Evolutionary conservation across 2,888 invertebrate species (phyloP).

Genomic region (Acanthococcus lagerstroemiae): DNA sequence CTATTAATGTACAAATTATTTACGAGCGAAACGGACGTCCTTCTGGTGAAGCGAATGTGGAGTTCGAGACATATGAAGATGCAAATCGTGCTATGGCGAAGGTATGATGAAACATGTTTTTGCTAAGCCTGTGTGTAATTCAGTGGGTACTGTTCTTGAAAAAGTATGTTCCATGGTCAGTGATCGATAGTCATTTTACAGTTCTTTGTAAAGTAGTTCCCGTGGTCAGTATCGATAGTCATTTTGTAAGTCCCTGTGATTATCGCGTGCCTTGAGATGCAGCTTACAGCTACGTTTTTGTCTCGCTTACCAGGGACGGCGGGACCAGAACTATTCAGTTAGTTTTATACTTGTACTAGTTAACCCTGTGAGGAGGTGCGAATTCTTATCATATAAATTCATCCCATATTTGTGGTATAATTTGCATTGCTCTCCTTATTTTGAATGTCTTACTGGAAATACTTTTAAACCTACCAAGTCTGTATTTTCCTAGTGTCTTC

Average conservation of each 20-base stretch:
- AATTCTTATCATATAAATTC: too few relatives aligned
- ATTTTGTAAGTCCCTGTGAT: not conserved
- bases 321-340: too few relatives aligned
- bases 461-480: too few relatives aligned
- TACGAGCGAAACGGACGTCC: constrained; percentile 80
- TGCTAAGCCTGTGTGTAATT: not conserved
- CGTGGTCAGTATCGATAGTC: not conserved
- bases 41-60: constrained; percentile 91
- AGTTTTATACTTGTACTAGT: too few relatives aligned
- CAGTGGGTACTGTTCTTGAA: not conserved
- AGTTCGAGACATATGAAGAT: constrained; percentile 83
- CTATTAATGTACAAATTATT: constrained; percentile 71
- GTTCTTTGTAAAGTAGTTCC: not conserved
- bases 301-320: too few relatives aligned
- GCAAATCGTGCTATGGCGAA: constrained; percentile 67
- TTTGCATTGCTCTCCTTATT: too few relatives aligned
- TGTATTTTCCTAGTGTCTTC: too few relatives aligned
- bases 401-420: too few relatives aligned
- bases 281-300: too few relatives aligned
- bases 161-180: not conserved
- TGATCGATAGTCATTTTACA: not conserved
- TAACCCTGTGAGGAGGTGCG: too few relatives aligned
- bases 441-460: too few relatives aligned
- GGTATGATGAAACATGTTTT: constrained; percentile 42
- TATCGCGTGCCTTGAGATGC: too few relatives aligned